A percentile compares a stretch with the other conserved stretches of the same genome.
phyloP scores from a whole-genome alignment of 2,888 invertebrate species.

The Bembecia ichneumoniformis region DNA sequence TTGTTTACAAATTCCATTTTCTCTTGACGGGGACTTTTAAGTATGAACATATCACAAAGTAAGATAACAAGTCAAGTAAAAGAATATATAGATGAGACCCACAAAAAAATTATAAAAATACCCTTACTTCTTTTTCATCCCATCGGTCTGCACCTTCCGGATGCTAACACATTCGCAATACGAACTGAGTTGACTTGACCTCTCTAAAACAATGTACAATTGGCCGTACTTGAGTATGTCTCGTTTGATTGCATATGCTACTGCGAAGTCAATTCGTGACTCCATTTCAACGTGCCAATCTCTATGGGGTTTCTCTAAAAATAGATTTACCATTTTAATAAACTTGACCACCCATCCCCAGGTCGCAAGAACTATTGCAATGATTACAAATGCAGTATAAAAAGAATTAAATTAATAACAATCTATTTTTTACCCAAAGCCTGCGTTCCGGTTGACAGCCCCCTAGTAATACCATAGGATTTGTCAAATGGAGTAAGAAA shows the following conservation, averaged over 20 bases:
- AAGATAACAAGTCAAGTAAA: no score
- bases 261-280: slow-evolving; percentile 19
- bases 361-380: no score
- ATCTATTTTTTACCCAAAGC: no score
- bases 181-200: slow-evolving; percentile 16
- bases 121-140: not conserved
- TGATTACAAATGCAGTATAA: no score
- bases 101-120: not conserved
- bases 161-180: slow-evolving; percentile 23
- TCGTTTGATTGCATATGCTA: slow-evolving; percentile 17
- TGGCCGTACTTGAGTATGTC: slow-evolving; percentile 18
- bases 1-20: no score
- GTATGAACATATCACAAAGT: no score
- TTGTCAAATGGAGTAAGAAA: no score
- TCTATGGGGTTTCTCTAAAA: slow-evolving; percentile 9
- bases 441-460: no score
- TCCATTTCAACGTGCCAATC: slow-evolving; percentile 19
- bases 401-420: no score
- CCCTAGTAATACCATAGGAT: no score
- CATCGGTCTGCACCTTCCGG: slow-evolving; percentile 14
- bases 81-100: no score
- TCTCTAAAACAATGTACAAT: slow-evolving; percentile 20
- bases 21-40: no score
- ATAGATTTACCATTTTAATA: slow-evolving; percentile 38
- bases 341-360: slow-evolving; percentile 45